These are phyloP conservation scores for Rhipidura dahli DNA, from an alignment of 2,113 vertebrate species.

Conservation along the genomic window DNA sequence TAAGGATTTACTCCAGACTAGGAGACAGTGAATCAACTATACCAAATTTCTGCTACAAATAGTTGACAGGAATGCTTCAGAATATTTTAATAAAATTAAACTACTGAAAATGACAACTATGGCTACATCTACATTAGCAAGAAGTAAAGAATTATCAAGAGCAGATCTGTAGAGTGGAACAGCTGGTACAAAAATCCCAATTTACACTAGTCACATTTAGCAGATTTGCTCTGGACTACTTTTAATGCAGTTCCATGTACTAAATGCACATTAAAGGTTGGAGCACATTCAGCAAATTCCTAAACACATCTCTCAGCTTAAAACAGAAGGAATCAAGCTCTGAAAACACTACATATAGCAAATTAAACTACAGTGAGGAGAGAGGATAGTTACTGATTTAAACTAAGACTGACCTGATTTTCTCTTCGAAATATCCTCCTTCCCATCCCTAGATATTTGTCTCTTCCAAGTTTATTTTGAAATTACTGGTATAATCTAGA, in stretches of 20 bases:
- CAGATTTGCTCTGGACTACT: neutral
- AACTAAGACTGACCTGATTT: neutral
- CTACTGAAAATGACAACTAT: neutral
- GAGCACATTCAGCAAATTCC: neutral
- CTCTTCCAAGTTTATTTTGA: neutral
- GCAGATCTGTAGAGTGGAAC: neutral
- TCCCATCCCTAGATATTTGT: neutral
- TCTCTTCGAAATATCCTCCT: neutral
- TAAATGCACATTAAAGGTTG: neutral
- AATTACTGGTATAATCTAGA: neutral
- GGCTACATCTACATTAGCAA: neutral
- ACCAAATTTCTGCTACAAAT: neutral
- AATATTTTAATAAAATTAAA: neutral
- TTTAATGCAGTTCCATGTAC: neutral
- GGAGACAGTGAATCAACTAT: neutral
- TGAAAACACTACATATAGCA: neutral
- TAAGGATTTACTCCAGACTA: neutral
- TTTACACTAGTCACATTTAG: neutral
- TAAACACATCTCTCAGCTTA: neutral
- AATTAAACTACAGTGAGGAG: neutral
- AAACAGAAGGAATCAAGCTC: neutral
- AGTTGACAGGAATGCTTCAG: neutral
- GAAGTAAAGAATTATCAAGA: neutral
- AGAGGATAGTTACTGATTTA: neutral
- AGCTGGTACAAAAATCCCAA: neutral